Evolutionary conservation across 2,888 invertebrate genomes (phyloP), one percentile per base, ranked within the genome.

Genomic region (Pyrocoelia pectoralis): DNA sequence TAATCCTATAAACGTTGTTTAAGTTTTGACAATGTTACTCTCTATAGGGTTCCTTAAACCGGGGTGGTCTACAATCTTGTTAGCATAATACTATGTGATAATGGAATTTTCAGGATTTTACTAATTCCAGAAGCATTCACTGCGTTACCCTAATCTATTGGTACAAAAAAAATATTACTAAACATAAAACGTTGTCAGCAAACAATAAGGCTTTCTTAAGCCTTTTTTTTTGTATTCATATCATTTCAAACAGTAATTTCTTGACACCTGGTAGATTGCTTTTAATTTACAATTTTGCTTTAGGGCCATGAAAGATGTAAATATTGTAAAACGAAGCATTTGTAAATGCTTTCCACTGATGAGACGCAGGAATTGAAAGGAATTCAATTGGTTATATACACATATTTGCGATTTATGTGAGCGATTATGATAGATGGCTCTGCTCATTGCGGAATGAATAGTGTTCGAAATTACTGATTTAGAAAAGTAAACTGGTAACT

Each of bases 1-100:
- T 75, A 72, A 74, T 70, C 76, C 73, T 71, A 74, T 77, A 76
- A 77, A 76, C 73, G 72, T 75, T 74, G 74, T 74, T 63, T 77
- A 75, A 72, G 71, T 70, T 46, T 72, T 67, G 67, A 76, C 76
- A 75, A 76, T 74, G 74, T 68, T 53, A 61, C 68, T 59, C n/a
- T n/a, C 70, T 53, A 67, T 63, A 63, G 63, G 70, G 69, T 65
- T 68, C 70, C 70, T 61, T n/a, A 62, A 61, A 60, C 55, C 65
- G 60, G 64, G 65, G 71, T 68, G 70, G 61, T 65, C 65, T 59
- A 29, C 58, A 63, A 63, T 63, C 58, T 65, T 61, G 65, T 65
- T 65, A 65, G 53, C 54, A 65, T 65, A 65, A 65, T 61, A 24
- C 65, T 17, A 33, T 15, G 54, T 55, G 54, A 55, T 65, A 61